phyloP scores from a whole-genome alignment of 2,888 invertebrate species.

The Keiferia lycopersicella region DNA sequence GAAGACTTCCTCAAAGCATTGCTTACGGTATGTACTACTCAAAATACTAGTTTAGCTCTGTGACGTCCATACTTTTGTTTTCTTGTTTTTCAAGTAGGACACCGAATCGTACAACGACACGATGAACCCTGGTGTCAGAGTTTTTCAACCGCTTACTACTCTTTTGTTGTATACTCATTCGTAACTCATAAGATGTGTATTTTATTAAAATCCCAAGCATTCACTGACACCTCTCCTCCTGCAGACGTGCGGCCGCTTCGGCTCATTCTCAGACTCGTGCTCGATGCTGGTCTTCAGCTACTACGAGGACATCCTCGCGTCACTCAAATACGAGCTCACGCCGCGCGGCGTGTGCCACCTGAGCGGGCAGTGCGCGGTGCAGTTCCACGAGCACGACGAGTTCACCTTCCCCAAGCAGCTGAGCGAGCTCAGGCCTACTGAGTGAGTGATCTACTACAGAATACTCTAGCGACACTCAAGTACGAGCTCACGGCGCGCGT shows the following conservation, averaged over 20 bases:
- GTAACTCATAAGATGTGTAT: too few species aligned
- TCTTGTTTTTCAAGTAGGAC: too few species aligned
- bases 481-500: conserved; percentile 85
- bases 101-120: too few species aligned
- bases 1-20: conserved; percentile 81
- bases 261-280: conserved; percentile 90
- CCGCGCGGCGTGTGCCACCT: conserved; percentile 87
- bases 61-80: too few species aligned
- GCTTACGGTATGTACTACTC: conserved; percentile 62
- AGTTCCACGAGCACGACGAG: conserved; percentile 84
- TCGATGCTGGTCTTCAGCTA: conserved; percentile 87
- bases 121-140: too few species aligned
- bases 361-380: conserved; percentile 86
- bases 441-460: conserved; percentile 63
- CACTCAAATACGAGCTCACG: conserved; percentile 82
- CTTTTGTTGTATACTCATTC: too few species aligned
- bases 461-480: conserved; percentile 83
- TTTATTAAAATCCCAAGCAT: too few species aligned
- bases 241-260: conserved; percentile 84
- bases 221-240: too few species aligned
- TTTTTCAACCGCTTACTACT: too few species aligned
- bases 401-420: conserved; percentile 80
- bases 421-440: conserved; percentile 79
- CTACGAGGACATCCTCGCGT: conserved; percentile 86
- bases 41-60: too few species aligned